These are phyloP conservation scores for Macrophya annulata DNA, from an alignment of 2,888 invertebrate genomes.

Conservation along the genomic window DNA sequence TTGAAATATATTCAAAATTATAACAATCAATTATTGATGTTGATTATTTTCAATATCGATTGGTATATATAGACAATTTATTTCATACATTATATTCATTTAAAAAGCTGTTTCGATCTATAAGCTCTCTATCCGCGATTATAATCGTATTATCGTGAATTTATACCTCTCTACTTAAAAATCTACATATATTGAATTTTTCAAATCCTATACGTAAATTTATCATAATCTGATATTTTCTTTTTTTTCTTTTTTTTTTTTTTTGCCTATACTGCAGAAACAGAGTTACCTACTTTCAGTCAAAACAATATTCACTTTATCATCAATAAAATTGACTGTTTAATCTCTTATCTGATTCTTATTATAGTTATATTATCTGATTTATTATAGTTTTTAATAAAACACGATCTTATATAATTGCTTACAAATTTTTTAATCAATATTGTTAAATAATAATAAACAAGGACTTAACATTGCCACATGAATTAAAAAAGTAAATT, in stretches of 20 bases:
- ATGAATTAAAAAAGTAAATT: not conserved
- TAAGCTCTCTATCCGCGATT: not conserved
- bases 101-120: not conserved
- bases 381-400: not conserved
- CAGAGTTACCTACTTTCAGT: not conserved
- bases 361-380: not conserved
- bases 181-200: not conserved
- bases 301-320: too few relatives aligned
- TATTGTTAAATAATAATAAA: not conserved
- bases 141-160: not conserved
- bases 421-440: not conserved
- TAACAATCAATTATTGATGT: not conserved
- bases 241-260: not conserved
- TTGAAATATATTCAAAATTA: conserved; percentile 8
- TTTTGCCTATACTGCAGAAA: not conserved
- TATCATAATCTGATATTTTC: not conserved
- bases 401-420: not conserved
- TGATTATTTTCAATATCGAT: not conserved
- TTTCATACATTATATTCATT: not conserved
- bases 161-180: not conserved
- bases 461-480: not conserved
- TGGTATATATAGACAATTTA: not conserved
- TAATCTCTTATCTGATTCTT: not conserved
- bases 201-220: not conserved
- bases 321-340: not conserved